Evolutionary conservation across 2,888 invertebrate genomes (phyloP).

Genomic region (Amblyjoppa fuscipennis): DNA sequence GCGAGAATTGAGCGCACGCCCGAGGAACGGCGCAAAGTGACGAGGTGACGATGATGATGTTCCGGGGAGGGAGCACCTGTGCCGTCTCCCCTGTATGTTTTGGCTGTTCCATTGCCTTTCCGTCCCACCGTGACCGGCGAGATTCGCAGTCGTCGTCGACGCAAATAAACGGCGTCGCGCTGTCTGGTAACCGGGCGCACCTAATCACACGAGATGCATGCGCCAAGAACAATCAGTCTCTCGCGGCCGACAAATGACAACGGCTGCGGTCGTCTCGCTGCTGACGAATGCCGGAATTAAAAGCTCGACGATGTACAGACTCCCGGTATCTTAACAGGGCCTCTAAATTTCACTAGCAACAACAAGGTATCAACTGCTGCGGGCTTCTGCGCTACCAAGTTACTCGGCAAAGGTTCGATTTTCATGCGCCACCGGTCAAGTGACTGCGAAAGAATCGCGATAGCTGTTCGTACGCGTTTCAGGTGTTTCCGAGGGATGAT

Average conservation of each 20-base stretch:
- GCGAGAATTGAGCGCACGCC: background rate
- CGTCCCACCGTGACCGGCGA: conserved; percentile 50
- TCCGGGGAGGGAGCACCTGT: conserved; percentile 18
- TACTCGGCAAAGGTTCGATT: background rate
- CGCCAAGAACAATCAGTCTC: conserved; percentile 75
- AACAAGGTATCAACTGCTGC: conserved; percentile 2
- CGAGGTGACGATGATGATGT: conserved; percentile 37
- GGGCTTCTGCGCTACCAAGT: conserved; percentile 8
- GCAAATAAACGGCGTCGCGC: conserved; percentile 83
- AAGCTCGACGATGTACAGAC: conserved; percentile 31
- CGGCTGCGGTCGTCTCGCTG: conserved; percentile 53
- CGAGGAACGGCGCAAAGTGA: conserved; percentile 46
- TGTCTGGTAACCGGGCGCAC: conserved; percentile 78
- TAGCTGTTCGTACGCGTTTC: background rate
- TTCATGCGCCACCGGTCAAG: background rate
- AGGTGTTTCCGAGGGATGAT: conserved; percentile 16
- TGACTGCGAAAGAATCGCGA: background rate
- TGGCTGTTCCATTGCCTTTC: background rate
- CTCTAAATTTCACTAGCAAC: conserved; percentile 22
- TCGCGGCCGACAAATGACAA: conserved; percentile 68
- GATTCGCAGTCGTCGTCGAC: conserved; percentile 66
- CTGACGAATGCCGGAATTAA: conserved; percentile 62
- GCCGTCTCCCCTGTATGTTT: conserved; percentile 5
- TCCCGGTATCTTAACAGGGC: conserved; percentile 38
- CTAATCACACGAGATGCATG: conserved; percentile 73